A percentile compares a stretch with the other conserved stretches of the same genome.
Conservation (phyloP, 2,888 invertebrate genomes). For the Ypsolopha sequella region DNA sequence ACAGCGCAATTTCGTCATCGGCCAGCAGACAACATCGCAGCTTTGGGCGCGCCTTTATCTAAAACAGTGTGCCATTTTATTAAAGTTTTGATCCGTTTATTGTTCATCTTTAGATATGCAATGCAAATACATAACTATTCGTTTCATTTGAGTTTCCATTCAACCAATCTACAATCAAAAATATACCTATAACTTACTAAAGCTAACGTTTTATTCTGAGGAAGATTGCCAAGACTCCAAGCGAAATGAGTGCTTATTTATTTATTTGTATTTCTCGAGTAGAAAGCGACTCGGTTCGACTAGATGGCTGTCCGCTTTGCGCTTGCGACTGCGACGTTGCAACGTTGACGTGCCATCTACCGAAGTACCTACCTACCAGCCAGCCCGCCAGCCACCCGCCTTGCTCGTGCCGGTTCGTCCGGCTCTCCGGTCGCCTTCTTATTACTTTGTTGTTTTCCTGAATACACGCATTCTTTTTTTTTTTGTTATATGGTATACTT, state of each 20-base stretch:
- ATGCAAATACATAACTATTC: no score
- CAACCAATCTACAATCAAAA: no score
- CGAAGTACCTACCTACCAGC: background rate
- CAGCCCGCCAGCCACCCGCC: constrained; percentile 8
- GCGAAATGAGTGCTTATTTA: background rate
- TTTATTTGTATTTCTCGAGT: constrained; percentile 6
- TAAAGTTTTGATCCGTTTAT: no score
- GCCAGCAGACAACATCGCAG: constrained; percentile 2
- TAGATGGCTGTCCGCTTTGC: constrained; percentile 5
- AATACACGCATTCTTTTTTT: background rate
- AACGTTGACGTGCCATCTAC: background rate
- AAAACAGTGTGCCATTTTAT: background rate
- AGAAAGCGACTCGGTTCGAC: constrained; percentile 10
- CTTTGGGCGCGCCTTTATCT: constrained; percentile 4
- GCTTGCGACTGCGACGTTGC: constrained; percentile 13
- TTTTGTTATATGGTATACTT: no score
- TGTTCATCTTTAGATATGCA: no score
- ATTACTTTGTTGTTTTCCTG: background rate
- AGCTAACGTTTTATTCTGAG: background rate
- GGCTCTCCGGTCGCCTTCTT: constrained; percentile 5
- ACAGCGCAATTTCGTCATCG: constrained; percentile 9
- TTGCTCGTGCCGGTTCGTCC: constrained; percentile 13
- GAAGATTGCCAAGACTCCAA: background rate
- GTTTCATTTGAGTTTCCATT: no score
- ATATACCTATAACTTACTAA: no score